phyloP scores from a whole-genome alignment of 1,140 invertebrate species.

The Diabrotica undecimpunctata region DNA sequence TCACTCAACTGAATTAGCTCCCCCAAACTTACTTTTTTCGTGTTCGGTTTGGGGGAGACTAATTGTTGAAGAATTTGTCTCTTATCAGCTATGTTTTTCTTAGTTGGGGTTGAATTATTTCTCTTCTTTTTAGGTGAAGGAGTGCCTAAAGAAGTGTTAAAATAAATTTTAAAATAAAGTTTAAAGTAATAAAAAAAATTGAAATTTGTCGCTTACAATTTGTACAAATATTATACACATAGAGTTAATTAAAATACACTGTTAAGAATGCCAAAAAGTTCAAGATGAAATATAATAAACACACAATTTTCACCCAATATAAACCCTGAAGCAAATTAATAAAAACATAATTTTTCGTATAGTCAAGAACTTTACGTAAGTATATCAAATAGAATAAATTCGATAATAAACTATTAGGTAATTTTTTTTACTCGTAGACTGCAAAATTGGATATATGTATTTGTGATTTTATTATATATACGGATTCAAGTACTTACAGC shows the following conservation, averaged over 20 bases:
- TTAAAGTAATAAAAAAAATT: background rate
- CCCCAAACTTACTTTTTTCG: constrained; percentile 58
- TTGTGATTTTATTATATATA: too few species aligned
- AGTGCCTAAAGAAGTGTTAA: constrained; percentile 51
- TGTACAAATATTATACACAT: constrained; percentile 13
- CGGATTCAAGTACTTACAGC: too few species aligned
- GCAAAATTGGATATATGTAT: too few species aligned
- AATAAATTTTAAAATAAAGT: background rate
- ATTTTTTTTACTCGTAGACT: too few species aligned
- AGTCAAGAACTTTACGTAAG: too few species aligned
- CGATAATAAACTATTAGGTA: too few species aligned
- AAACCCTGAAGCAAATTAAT: too few species aligned
- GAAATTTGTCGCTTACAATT: constrained; percentile 3
- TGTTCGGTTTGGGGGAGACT: constrained; percentile 54
- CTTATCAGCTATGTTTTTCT: constrained; percentile 66
- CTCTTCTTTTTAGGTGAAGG: constrained; percentile 68
- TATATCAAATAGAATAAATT: too few species aligned
- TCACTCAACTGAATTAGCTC: constrained; percentile 69
- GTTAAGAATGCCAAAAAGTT: too few species aligned
- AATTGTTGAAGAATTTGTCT: constrained; percentile 72
- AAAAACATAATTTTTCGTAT: too few species aligned
- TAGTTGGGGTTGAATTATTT: constrained; percentile 67
- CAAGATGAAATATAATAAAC: too few species aligned
- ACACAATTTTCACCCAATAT: too few species aligned
- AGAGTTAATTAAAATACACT: background rate